Evolutionary conservation across 92 coral and sea anemone genomes (phyloP), one percentile per base, ranked within the genome.

Genomic region (Meandrina meandrites): DNA sequence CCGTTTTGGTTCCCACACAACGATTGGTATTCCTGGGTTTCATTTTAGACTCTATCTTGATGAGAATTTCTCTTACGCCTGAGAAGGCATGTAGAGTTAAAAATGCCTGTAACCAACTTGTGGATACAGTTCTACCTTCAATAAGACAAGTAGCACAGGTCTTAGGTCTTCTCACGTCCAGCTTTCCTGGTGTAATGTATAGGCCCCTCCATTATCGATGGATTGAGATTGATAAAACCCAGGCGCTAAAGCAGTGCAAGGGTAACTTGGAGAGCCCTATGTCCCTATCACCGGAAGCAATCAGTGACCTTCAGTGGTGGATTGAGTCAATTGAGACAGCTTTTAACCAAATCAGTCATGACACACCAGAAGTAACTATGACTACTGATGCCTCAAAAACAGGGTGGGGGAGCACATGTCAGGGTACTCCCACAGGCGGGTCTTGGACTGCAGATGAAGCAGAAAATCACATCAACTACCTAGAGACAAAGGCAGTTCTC

Each of bases 401-500:
- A 35, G 92, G 84, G 70, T 86, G 90, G 87, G 88, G 82, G 36
- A 75, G 86, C 75, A 72, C 84, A 6, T 76, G 79, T 67, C 60
- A 80, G 37, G 86, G 82, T 53, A 78, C 76, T 31, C 75, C 54
- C 35, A 79, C 75, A 47, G 92, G 90, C 50, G 91, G 93, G 24
- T 75, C 66, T 69, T 93, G 93, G 93, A 78, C 90, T 76, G 81
- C 93, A 77, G 36, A 28, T 6, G 93, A 92, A 62, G 74, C 87
- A 30, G 78, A 86, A 77, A 58, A 89, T 40, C 92, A 90, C 62
- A 92, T 79, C 32, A 92, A 92, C 70, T 90, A 75, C 37, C 88
- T 90, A 62, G 93, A 92, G 73, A 86, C 88, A 78, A 66, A 54
- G 56, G 93, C 93, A 54, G 92, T 90, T 22, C 69, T 92, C 50